Evolutionary conservation across 1,140 invertebrate genomes (phyloP).

Genomic region (Dufourea novaeangliae): DNA sequence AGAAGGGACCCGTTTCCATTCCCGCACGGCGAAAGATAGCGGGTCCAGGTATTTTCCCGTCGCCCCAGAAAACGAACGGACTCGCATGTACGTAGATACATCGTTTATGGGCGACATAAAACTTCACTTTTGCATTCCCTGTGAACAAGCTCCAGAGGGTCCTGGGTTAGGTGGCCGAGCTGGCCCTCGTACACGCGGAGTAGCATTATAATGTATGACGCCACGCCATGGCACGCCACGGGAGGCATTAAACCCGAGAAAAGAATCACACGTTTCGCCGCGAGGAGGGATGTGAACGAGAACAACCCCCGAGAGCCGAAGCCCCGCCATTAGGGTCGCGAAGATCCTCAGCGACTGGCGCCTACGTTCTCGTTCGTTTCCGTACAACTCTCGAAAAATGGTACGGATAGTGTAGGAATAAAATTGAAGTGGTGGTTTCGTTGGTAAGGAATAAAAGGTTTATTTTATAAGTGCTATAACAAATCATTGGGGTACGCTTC

Average conservation of each 20-base stretch:
- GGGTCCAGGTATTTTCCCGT: slow-evolving; percentile 2
- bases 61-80: slow-evolving; percentile 11
- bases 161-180: no score
- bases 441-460: no score
- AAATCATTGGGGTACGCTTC: no score
- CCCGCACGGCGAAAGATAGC: not conserved
- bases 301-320: slow-evolving; percentile 13
- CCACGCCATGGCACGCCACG: slow-evolving; percentile 7
- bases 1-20: not conserved
- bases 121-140: slow-evolving; percentile 47
- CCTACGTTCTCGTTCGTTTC: not conserved
- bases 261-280: slow-evolving; percentile 28
- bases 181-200: slow-evolving; percentile 4
- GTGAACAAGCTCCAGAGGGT: slow-evolving; percentile 29
- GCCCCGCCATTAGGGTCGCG: slow-evolving; percentile 14
- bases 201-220: slow-evolving; percentile 48
- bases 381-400: not conserved
- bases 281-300: not conserved
- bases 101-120: slow-evolving; percentile 52
- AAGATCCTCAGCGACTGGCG: no score
- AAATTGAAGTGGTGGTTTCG: no score
- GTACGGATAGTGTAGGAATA: no score
- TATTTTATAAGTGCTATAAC: no score
- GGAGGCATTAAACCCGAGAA: slow-evolving; percentile 30
- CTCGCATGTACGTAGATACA: slow-evolving; percentile 25